Evolutionary conservation across 2,888 invertebrate genomes (phyloP).

Genomic region (Sycophila texana): DNA sequence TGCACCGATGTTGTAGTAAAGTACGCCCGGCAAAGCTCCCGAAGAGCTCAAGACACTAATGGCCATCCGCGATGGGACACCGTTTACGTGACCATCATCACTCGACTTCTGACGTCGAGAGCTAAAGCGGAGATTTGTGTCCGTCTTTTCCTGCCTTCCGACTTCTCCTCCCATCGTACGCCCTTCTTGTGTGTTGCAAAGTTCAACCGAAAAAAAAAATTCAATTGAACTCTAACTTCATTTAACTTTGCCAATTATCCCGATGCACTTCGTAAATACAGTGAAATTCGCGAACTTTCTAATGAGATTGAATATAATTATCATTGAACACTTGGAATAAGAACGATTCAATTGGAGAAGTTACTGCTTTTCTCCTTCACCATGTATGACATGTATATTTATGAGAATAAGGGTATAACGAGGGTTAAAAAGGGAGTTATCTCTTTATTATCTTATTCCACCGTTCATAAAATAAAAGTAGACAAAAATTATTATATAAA

Average conservation of each 20-base stretch:
- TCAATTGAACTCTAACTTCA: slow-evolving; percentile 28
- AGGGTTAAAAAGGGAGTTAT: no score
- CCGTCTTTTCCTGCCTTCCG: no score
- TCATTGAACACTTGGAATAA: background rate
- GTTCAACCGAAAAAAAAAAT: background rate
- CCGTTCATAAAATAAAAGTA: no score
- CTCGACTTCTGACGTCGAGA: background rate
- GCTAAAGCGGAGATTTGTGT: background rate
- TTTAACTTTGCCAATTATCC: slow-evolving; percentile 37
- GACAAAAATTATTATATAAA: no score
- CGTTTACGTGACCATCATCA: background rate
- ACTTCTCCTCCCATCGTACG: background rate
- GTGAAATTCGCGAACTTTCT: slow-evolving; percentile 11
- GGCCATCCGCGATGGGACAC: slow-evolving; percentile 8
- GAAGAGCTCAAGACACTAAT: background rate
- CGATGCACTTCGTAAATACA: slow-evolving; percentile 15
- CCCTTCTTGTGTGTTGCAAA: background rate
- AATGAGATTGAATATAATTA: slow-evolving; percentile 27
- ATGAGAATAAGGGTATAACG: no score
- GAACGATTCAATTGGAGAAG: no score
- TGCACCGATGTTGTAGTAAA: background rate
- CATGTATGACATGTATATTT: no score
- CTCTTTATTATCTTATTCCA: no score
- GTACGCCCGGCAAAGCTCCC: background rate
- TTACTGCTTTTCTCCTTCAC: no score